Evolutionary conservation across 2,113 vertebrate genomes (phyloP), one percentile per base, ranked within the genome.

Genomic region (Suncus etruscus): DNA sequence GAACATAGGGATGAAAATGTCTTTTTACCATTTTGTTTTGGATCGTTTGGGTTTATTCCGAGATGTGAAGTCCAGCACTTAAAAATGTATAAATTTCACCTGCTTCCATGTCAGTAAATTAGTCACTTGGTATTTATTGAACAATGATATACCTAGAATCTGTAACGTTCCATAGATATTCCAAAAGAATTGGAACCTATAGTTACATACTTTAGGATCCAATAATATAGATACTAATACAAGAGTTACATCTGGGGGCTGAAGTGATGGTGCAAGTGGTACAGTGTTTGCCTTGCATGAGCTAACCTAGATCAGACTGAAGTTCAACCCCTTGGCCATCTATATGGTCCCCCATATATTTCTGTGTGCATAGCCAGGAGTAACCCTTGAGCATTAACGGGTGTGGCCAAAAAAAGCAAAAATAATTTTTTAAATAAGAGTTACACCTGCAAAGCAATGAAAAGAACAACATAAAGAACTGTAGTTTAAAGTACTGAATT

Each of bases 401-500:
- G 39, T 39, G 5, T 39, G 39, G 54, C 54, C 18, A 58, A 58
- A 58, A 58, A 58, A 39, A 5, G 39, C 39, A 39, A 39, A 39
- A 5, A 39, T 3, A 39, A 3, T 39, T 39, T 39, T 39, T 39
- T 39, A 39, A 39, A 31, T 32, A 89, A 84, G 73, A 86, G 51
- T 86, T 92, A 87, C 92, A 76, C 65, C 39, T 91, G 65, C n/a
- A 73, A 87, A 90, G 6, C 50, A 66, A 47, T 48, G 5, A 54
- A 86, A 91, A 72, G n/a, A 83, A 76, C 32, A 69, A 76, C 24
- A 91, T 45, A 90, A 73, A 73, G 65, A 66, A 79, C 61, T 93
- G 29, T 90, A 75, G 24, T 11, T 79, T 61, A 82, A 86, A 75
- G 6, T 45, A 83, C 29, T 90, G 51, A 83, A 88, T 65, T 78